A percentile compares a stretch with the other conserved stretches of the same genome.
These are phyloP conservation scores for Calephelis virginiensis DNA, from an alignment of 1,140 invertebrate species.

Conservation along the genomic window DNA sequence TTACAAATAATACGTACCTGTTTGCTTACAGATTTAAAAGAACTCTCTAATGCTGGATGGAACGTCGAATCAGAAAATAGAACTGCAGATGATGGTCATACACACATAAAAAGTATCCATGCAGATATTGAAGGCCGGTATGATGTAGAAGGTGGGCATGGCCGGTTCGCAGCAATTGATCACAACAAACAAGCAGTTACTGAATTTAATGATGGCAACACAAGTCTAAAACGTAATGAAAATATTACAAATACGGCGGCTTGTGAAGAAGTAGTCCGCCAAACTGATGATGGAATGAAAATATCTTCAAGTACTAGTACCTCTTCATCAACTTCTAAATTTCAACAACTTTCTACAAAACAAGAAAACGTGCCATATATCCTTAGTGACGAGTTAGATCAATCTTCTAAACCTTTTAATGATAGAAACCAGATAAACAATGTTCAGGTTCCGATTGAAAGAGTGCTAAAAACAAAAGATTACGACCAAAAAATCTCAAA, in stretches of 20 bases:
- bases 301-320: slow-evolving; percentile 73
- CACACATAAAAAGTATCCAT: slow-evolving; percentile 58
- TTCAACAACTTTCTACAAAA: slow-evolving; percentile 59
- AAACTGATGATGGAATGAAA: slow-evolving; percentile 72
- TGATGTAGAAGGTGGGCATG: slow-evolving; percentile 80
- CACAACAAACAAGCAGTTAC: slow-evolving; percentile 79
- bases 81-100: slow-evolving; percentile 70
- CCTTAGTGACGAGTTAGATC: slow-evolving; percentile 45
- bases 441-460: slow-evolving; percentile 30
- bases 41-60: slow-evolving; percentile 72
- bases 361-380: slow-evolving; percentile 58
- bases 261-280: slow-evolving; percentile 80
- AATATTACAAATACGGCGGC: slow-evolving; percentile 79
- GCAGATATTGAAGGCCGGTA: slow-evolving; percentile 77
- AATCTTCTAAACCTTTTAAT: slow-evolving; percentile 31
- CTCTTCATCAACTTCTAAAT: slow-evolving; percentile 68
- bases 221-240: slow-evolving; percentile 80
- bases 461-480: slow-evolving; percentile 41
- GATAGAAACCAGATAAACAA: slow-evolving; percentile 49
- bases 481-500: slow-evolving; percentile 45
- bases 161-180: slow-evolving; percentile 80
- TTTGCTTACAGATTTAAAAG: slow-evolving; percentile 67
- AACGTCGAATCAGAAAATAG: slow-evolving; percentile 71
- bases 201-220: slow-evolving; percentile 81
- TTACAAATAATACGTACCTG: slow-evolving; percentile 1